These are phyloP conservation scores for Cydia splendana DNA, from an alignment of 1,140 invertebrate genomes.

Conservation along the genomic window DNA sequence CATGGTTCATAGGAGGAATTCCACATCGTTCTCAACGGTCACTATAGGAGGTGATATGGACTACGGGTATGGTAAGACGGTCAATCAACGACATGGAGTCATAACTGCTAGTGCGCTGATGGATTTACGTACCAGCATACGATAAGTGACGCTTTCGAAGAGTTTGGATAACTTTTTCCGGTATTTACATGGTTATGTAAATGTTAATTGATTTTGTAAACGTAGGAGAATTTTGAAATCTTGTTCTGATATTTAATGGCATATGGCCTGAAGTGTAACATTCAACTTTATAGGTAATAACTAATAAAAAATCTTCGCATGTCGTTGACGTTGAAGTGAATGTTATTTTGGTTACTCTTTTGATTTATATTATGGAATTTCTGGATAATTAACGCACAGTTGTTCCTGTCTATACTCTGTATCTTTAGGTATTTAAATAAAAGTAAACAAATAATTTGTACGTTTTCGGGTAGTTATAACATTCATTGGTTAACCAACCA, in stretches of 20 bases:
- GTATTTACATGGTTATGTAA: constrained; percentile 3
- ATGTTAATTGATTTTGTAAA: neutral
- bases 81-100: constrained; percentile 63
- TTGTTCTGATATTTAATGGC: constrained; percentile 33
- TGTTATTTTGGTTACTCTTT: too few relatives aligned
- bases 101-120: constrained; percentile 75
- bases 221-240: neutral
- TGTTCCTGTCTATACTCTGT: too few relatives aligned
- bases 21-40: constrained; percentile 67
- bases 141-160: constrained; percentile 43
- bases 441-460: too few relatives aligned
- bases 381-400: too few relatives aligned
- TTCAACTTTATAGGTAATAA: neutral
- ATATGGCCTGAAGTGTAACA: neutral
- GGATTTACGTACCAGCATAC: constrained; percentile 73
- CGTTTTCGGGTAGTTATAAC: too few relatives aligned
- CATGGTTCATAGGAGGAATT: constrained; percentile 64
- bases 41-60: constrained; percentile 62
- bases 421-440: too few relatives aligned
- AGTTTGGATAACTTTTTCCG: constrained; percentile 34
- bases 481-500: too few relatives aligned
- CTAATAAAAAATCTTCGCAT: too few relatives aligned
- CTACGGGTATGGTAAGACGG: constrained; percentile 42
- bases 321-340: too few relatives aligned
- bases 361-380: too few relatives aligned